Base-by-base conservation (phyloP, 2,888 invertebrate species). In the Agrotis ipsilon region DNA sequence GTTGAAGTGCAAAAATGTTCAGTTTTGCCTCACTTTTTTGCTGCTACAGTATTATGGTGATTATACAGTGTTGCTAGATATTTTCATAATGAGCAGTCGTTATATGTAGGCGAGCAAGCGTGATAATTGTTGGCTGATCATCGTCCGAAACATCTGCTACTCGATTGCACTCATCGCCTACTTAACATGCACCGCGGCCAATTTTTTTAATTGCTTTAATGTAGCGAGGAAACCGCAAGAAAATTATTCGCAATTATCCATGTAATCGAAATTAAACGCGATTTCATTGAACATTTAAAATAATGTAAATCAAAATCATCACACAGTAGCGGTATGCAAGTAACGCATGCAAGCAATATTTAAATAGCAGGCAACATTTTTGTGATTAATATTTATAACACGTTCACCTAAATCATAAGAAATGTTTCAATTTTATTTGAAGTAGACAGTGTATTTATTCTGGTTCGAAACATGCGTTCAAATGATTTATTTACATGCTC, bases 81-180 rank as follows among this genome's bases (percentile, higher is more conserved):
- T 83, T 83, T 83, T 83, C 73, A 72, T 89, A 90, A 89, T 87
- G 81, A 88, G 84, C 71, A 73, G 82, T 87, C 83, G 83, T 86
- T 86, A 87, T 84, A 84, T 70, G 75, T 70, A 86, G 72, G 85
- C 87, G 89, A 93, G 92, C 92, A 92, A 90, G 92, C 90, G 90
- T 87, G 92, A 86, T 93, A 93, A 93, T 93, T 90, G 90, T 85
- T 68, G 68, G 73, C 72, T 85, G 88, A 89, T 90, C 87, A 88
- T 85, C 81, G 84, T 72, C 80, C 81, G 82, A 80, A 87, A 85
- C 89, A 87, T 87, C 89, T 88, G 88, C 83, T 81, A 80, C 79
- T 83, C 85, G 80, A 82, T 85, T 84, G 85, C 86, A 88, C 83
- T 90, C 88, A 86, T 83, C 88, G 87, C 81, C 83, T 84, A 74